Conservation (phyloP, 2,888 invertebrate genomes). For the Noctua fimbriata region DNA sequence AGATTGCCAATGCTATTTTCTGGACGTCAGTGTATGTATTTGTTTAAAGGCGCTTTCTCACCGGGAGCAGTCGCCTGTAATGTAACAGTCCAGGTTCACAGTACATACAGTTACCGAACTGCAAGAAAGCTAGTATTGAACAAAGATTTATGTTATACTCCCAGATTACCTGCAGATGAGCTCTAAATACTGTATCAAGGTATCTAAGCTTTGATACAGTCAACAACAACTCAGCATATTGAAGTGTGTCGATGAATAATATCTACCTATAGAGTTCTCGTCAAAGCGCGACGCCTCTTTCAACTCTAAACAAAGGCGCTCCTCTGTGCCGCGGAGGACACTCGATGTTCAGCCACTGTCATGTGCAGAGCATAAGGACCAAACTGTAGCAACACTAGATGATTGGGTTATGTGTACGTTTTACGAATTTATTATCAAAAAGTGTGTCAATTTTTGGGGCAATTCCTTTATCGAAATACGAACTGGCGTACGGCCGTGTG, state of each 20-base stretch:
- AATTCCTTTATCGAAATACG: not conserved
- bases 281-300: conserved; percentile 54
- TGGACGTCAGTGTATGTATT: not conserved
- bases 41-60: not conserved
- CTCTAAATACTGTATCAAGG: not conserved
- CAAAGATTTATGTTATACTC: no score
- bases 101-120: no score
- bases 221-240: conserved; percentile 35
- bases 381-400: conserved; percentile 7
- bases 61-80: no score
- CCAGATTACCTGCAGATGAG: not conserved
- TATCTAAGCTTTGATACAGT: not conserved
- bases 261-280: conserved; percentile 26
- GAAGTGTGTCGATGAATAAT: conserved; percentile 45
- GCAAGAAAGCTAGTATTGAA: no score
- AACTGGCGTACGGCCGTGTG: not conserved
- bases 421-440: not conserved
- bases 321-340: conserved; percentile 36
- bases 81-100: no score
- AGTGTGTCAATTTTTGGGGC: not conserved
- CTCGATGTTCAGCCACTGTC: conserved; percentile 47
- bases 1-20: conserved; percentile 3
- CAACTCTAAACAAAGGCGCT: conserved; percentile 48
- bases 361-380: conserved; percentile 16
- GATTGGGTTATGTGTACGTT: conserved; percentile 7